Base-by-base conservation (phyloP, 2,888 invertebrate species). In the Hypsopygia costalis region DNA sequence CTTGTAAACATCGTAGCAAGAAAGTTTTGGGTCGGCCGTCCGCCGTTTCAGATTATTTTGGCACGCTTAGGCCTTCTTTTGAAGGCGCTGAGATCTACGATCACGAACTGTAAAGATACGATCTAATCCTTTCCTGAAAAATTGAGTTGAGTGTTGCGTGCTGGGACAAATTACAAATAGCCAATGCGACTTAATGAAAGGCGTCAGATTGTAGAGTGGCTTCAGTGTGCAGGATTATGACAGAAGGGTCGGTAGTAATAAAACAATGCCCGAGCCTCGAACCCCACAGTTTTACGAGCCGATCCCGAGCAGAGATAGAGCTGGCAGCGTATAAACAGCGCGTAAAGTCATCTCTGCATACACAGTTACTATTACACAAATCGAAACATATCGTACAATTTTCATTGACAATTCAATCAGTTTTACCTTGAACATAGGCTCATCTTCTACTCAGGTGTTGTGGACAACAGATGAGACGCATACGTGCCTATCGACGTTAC, bases 1-100 rank as follows among this genome's bases (percentile, higher is more conserved):
- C 72, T 72, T 81, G 72, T 79, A 78, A 85, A 80, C 76, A 80
- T 75, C 58, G 62, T 59, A 60, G 58, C 65, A 59, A 59, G 53
- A 74, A 80, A 83, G 63, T 81, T 85, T 81, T 60, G 71, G 75
- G 79, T 72, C 70, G 51, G 52, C 52, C 55, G 58, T 58, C 57
- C 54, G 50, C 52, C 55, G 51, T 57, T 60, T 61, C 45, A 57
- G 61, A 71, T 69, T 47, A 66, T 63, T 60, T 59, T 58, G 52
- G 46, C 49, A 44, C 55, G 60, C 66, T 69, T 62, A 62, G 49
- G 8, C 46, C 43, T 46, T 51, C 49, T 55, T 52, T 53, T 47
- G 40, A 43, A 36, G 28, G 27, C 25, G 35, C 27, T 16, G 35
- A 20, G 22, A 31, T 11, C 11, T 16, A 11, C 12, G 32, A 16